Conservation (phyloP, 2,113 vertebrate species). For the Furnarius figulus region DNA sequence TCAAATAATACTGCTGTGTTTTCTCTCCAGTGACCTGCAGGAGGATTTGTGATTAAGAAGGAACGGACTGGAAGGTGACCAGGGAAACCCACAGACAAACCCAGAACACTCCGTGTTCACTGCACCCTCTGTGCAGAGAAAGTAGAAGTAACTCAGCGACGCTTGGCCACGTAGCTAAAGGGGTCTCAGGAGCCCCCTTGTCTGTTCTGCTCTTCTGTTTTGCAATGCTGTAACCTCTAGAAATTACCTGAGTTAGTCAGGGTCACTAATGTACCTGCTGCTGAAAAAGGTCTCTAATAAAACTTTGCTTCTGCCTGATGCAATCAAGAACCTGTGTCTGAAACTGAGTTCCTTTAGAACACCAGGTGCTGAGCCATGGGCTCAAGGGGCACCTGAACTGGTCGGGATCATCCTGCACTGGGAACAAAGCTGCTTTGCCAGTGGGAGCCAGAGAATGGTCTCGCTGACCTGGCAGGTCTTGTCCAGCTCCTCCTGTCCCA, state of each 20-base stretch:
- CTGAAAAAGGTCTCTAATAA: conserved; percentile 55
- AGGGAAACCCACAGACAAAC: not conserved
- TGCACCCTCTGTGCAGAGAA: not conserved
- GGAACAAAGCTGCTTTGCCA: not conserved
- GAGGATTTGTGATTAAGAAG: conserved; percentile 58
- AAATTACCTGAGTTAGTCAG: conserved; percentile 16
- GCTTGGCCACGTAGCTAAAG: conserved; percentile 36
- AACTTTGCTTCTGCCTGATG: conserved; percentile 63
- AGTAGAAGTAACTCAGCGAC: conserved; percentile 23
- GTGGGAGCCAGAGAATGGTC: not conserved
- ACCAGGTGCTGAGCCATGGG: not conserved
- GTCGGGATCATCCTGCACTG: not conserved
- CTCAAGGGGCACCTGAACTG: not conserved
- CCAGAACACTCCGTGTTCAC: not conserved
- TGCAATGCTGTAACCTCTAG: conserved; percentile 13
- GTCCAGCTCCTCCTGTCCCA: not conserved
- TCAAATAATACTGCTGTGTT: not conserved
- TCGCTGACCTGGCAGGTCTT: not conserved
- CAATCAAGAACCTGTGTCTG: conserved; percentile 26
- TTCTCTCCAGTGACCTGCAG: conserved; percentile 56
- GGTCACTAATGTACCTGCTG: conserved; percentile 9
- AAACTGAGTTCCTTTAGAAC: not conserved
- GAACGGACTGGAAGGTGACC: not conserved
- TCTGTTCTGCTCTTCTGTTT: conserved; percentile 25
- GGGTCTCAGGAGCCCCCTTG: not conserved